These are phyloP conservation scores for Boloria selene DNA, from an alignment of 2,888 invertebrate species.

Conservation along the genomic window DNA sequence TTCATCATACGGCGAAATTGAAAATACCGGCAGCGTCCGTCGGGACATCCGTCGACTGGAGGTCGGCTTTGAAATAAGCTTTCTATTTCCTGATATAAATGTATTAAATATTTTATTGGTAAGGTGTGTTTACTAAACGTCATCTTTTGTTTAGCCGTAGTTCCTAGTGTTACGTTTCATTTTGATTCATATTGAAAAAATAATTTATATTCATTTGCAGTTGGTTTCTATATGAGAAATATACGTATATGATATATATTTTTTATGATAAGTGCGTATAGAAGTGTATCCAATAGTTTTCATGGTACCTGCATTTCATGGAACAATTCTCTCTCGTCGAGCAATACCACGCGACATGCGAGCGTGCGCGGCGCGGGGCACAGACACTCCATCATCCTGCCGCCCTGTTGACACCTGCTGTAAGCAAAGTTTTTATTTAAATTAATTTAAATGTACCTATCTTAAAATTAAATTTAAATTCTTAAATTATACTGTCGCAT, in stretches of 20 bases:
- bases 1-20: constrained; percentile 70
- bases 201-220: no score
- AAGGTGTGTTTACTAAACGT: constrained; percentile 21
- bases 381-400: constrained; percentile 78
- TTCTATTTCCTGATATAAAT: constrained; percentile 48
- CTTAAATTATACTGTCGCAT: no score
- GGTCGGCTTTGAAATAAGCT: constrained; percentile 58
- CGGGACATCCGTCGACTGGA: constrained; percentile 54
- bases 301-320: constrained; percentile 92
- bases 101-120: constrained; percentile 33
- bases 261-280: no score
- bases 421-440: constrained; percentile 12
- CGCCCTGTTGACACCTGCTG: constrained; percentile 45
- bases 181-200: neutral
- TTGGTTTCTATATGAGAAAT: no score
- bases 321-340: constrained; percentile 94
- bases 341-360: constrained; percentile 92
- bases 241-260: no score
- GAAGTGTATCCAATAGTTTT: constrained; percentile 13
- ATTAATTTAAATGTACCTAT: neutral
- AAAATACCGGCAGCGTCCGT: constrained; percentile 65
- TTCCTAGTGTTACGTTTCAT: neutral
- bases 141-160: constrained; percentile 1
- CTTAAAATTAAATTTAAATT: no score
- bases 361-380: constrained; percentile 84